A percentile compares a stretch with the other conserved stretches of the same genome.
Evolutionary conservation across 2,888 invertebrate genomes (phyloP).

Genomic region (Rhyacophila evoluta): DNA sequence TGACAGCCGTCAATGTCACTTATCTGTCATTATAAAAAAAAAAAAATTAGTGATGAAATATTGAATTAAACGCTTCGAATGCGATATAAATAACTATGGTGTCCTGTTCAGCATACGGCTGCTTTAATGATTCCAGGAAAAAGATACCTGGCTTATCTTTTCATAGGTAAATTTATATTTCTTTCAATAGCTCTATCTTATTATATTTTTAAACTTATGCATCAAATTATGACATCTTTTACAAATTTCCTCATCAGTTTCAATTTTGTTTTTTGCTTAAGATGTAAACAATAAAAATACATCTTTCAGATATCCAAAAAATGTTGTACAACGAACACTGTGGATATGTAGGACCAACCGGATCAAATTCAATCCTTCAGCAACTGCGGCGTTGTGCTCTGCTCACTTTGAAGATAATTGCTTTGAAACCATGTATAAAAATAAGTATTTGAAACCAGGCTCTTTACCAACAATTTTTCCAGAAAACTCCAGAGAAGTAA

Average conservation of each 20-base stretch:
- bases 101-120: neutral
- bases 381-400: neutral
- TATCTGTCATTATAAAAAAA: no score
- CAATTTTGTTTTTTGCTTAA: no score
- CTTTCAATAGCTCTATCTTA: neutral
- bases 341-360: neutral
- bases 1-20: no score
- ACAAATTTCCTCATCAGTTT: no score
- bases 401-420: slow-evolving; percentile 1
- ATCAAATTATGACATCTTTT: no score
- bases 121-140: neutral
- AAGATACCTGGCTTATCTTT: neutral
- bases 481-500: neutral
- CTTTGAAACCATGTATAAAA: neutral
- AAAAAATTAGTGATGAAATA: no score
- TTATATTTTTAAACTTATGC: neutral
- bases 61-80: no score
- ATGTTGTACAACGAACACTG: neutral
- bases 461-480: neutral
- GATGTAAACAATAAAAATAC: no score
- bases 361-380: neutral
- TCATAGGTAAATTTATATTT: neutral
- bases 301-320: neutral
- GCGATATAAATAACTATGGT: neutral
- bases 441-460: slow-evolving; percentile 10